Base-by-base conservation (phyloP, 35 echinoderm and acorn worm species). In the Amphiura filiformis region DNA sequence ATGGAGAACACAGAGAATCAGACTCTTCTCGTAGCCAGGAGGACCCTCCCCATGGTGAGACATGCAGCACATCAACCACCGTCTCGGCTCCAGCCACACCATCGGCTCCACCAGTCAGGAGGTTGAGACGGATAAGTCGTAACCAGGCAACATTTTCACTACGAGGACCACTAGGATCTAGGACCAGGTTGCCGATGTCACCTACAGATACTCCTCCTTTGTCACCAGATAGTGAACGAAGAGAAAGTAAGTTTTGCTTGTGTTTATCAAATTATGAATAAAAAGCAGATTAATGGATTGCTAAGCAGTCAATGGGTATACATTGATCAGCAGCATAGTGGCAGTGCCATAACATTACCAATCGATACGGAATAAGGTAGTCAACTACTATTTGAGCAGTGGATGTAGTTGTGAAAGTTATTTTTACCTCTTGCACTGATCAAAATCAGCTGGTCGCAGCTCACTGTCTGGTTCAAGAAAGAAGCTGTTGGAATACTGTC, bases 11-110 rank as follows among this genome's bases (percentile, higher is more conserved):
- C 7, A 23, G 61, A 26, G 61, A 70, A 70, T 70, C 61, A 3
- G 61, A 70, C 61, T 70, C 61, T 70, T 70, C 61, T 23, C 61
- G 61, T 23, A 70, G 11, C 61, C 61, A 70, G 61, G 61, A 70
- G 28, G 61, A 70, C 2, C 61, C 61, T 70, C 7, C 7, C 20
- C 61, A 70, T 15, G 61, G 61, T 2, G 61, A 70, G 28, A 70
- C 61, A 18, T 70, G 61, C 49, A 85, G 57, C 31, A 65, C 89
- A 65, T 82, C 82, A 12, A 83, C 89, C 15, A 83, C 86, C 13
- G 82, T 96, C 39, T 96, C 94, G 0, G 94, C 94, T 30, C 94
- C 94, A 33, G 86, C 94, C 82, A 96, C 94, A 1, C 94, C 94
- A n/a, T 92, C 89, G 85, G 81, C 9, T 56, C 89, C 81, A 79